phyloP scores from a whole-genome alignment of 2,797 vertebrate species.

The Gymnodraco acuticeps region DNA sequence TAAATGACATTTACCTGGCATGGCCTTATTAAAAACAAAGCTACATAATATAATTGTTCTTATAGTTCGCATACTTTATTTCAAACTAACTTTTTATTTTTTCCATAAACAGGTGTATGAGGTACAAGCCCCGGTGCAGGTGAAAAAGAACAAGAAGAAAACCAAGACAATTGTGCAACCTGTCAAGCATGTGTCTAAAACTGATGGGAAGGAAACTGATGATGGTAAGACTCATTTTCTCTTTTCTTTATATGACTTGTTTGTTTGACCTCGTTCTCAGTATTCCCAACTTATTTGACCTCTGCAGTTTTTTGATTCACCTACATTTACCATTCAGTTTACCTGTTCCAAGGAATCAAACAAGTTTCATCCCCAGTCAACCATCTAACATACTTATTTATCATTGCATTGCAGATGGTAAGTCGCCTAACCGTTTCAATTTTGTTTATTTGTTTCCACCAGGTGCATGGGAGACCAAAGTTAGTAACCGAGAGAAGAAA shows the following conservation, averaged over 20 bases:
- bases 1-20: neutral
- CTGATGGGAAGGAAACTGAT: conserved; percentile 91
- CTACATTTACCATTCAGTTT: neutral
- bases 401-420: neutral
- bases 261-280: neutral
- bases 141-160: conserved; percentile 97
- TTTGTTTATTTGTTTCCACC: conserved; percentile 16
- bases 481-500: conserved; percentile 96
- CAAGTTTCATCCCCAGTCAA: neutral
- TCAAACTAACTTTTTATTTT: neutral
- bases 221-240: conserved; percentile 62
- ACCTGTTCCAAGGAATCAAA: neutral
- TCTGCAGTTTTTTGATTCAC: neutral
- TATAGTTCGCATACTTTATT: neutral
- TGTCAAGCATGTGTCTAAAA: conserved; percentile 79
- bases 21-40: neutral
- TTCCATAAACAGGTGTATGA: conserved; percentile 34
- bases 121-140: conserved; percentile 71
- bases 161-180: conserved; percentile 90
- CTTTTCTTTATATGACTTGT: conserved; percentile 14
- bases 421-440: neutral
- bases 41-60: neutral
- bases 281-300: neutral
- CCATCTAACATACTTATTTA: neutral
- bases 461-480: conserved; percentile 98